Evolutionary conservation across 2,797 vertebrate species (phyloP).

Genomic region (Philypnodon macrostomus): DNA sequence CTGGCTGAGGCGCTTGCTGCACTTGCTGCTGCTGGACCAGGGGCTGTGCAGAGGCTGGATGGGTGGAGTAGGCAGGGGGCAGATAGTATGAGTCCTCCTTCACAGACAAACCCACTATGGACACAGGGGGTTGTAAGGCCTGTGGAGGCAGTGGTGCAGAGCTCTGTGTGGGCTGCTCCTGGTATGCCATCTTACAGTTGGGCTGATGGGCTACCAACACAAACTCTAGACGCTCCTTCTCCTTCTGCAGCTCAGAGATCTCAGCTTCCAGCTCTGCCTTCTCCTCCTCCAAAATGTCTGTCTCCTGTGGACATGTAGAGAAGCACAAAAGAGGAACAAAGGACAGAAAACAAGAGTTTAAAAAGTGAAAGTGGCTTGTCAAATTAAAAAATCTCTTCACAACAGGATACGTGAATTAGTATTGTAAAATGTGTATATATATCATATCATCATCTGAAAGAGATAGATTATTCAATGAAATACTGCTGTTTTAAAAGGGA

Average conservation of each 20-base stretch:
- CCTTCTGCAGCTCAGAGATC: conserved; percentile 93
- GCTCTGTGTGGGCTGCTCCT: conserved; percentile 69
- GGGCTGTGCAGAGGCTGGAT: conserved; percentile 66
- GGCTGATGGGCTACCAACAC: conserved; percentile 93
- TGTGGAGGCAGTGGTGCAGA: conserved; percentile 62
- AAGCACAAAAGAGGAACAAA: conserved; percentile 20
- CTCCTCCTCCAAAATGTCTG: conserved; percentile 92
- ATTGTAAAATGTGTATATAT: conserved; percentile 15
- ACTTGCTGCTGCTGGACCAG: conserved; percentile 65
- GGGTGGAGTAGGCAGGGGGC: conserved; percentile 79
- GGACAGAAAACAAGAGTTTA: conserved; percentile 15
- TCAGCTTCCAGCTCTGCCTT: conserved; percentile 94
- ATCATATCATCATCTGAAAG: too few relatives aligned
- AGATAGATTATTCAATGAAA: conserved; percentile 37
- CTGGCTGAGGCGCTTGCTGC: conserved; percentile 75
- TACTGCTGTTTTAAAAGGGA: conserved; percentile 34
- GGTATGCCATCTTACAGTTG: conserved; percentile 89
- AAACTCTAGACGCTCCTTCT: conserved; percentile 95
- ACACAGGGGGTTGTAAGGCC: conserved; percentile 70
- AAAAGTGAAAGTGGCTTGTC: conserved; percentile 23
- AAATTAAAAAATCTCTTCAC: conserved; percentile 12
- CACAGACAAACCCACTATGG: conserved; percentile 83
- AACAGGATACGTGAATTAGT: conserved; percentile 15
- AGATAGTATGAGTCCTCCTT: conserved; percentile 88
- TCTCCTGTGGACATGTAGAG: conserved; percentile 81